Evolutionary conservation across 2,888 invertebrate species (phyloP), one percentile per base, ranked within the genome.

Genomic region (Melanophora roralis): DNA sequence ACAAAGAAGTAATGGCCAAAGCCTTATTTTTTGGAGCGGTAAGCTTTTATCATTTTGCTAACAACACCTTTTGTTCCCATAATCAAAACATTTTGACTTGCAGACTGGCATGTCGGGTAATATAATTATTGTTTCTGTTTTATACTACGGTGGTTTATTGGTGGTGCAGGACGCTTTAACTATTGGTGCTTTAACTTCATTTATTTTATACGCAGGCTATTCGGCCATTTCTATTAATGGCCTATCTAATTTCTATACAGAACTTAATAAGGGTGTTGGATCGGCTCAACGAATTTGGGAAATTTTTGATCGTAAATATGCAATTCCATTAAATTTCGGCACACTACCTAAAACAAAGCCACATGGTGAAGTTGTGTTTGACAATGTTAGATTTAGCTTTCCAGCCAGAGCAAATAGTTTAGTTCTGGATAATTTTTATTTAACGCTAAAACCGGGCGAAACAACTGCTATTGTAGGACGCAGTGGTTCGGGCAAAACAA

Each of bases 401-500:
- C 94, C 94, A 0, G 91, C 93, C 0, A 91, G 95, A 57, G 88
- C 91, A 0, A 92, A 93, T 27, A 88, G 89, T 19, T 83, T 86
- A 1, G 92, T 96, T 2, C 91, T 97, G 65, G 91, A 92, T 57
- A 92, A 93, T 32, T 91, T 97, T 21, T 92, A 91, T 82, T 91
- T 97, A 34, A 91, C 91, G 7, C 90, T 97, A 4, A 91, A 92
- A 0, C 93, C 94, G 0, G 94, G 94, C 9, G 92, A 93, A 81
- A 93, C 96, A 0, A 93, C 96, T 9, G 97, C 97, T 0, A 88
- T 94, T 14, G 94, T 99, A 0, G 98, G 98, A 0, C 92, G 96
- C 0, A 98, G 97, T 75, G 98, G 98, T 0, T 96, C 96, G 27
- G 99, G 99, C 0, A 99, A 99, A 90, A 97, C 97, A 59, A 98